Evolutionary conservation across 2,113 vertebrate species (phyloP), one percentile per base, ranked within the genome.

Genomic region (Seriola rivoliana): DNA sequence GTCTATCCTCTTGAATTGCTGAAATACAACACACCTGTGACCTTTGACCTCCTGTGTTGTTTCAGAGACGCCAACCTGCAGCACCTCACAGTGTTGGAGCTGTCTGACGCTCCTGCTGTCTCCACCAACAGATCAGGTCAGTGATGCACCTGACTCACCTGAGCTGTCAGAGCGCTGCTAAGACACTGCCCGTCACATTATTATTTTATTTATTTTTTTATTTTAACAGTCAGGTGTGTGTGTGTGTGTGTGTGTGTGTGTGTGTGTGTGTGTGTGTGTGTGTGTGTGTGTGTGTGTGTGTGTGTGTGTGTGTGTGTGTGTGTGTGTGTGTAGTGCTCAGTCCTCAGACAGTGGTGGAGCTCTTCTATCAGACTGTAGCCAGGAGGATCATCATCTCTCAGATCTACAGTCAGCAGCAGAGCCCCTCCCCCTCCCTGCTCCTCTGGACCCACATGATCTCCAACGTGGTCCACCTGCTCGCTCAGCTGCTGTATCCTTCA

Each of bases 401-500:
- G 74, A 94, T 99, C 32, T 97, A 96, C 88, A 87, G 90, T 36
- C 96, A 97, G 44, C 94, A 95, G 19, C 81, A 89, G 94, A 94
- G 36, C 89, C 95, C 7, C 13, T 93, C 91, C 0, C 87, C 7
- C 13, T 93, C 91, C 0, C 87, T 89, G 67, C 91, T 98, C 66
- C 95, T 90, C 76, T 99, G 98, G 98, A 94, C 95, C 19, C 96
- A 98, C 57, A 94, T 97, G 88, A 88, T 96, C 57, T 96, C 97
- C 0, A 94, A 90, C 0, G 75, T 98, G 48, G 94, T 97, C 71
- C 86, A 89, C 63, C 96, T 97, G 57, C 96, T 99, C 19, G 91
- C 97, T 34, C 97, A 97, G 42, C 94, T 96, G 46, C 95, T 99
- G 97, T 99, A 99, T 99, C 98, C 97, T 97, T 2, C 32, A 57